Base-by-base conservation (phyloP, 2,113 vertebrate genomes). In the Thalassoma bifasciatum region DNA sequence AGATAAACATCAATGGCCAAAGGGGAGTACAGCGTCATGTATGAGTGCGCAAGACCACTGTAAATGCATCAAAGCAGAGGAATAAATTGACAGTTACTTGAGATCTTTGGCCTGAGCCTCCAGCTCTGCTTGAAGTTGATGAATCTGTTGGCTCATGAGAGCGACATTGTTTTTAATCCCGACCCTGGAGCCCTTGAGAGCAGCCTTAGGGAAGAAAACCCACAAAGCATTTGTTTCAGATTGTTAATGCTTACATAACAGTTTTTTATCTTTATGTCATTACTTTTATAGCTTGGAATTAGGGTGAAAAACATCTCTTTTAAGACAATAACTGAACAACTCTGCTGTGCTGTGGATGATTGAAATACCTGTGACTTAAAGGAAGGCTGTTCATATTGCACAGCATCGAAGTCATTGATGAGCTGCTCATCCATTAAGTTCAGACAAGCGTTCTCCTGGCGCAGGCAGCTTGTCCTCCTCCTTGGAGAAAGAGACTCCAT, bases 71-170 rank as follows among this genome's bases (percentile, higher is more conserved):
- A 66, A 24, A 46, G 44, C 26, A 34, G 8, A 46, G 2, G 3
- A 22, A 8, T 24, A 17, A 19, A 13, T 16, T 26, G 10, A 60
- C 23, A 7, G 21, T 89, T 94, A 98, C 98, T 93, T 95, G 42
- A 98, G 90, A 80, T 95, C 93, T 92, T 93, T 92, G 84, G 95
- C 92, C 87, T 94, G 95, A 87, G 92, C 87, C 85, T 95, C 94
- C 93, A 97, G 87, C 84, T 98, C 93, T 51, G 93, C 94, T 92
- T 97, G 94, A 83, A 97, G 92, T 68, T 91, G 94, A 80, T 86
- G 80, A 72, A 99, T 94, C 47, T 94, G 94, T 73, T 96, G 95
- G 76, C 95, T 95, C 92, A 96, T 77, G 74, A 94, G 73, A 0
- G 93, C 91, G 65, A 95, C 84, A 72, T 51, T 95, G 75, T 89